Percentiles rank a stretch among this genome's conserved stretches.
Conservation (phyloP, 2,113 vertebrate species). For the Alethe castanea region DNA sequence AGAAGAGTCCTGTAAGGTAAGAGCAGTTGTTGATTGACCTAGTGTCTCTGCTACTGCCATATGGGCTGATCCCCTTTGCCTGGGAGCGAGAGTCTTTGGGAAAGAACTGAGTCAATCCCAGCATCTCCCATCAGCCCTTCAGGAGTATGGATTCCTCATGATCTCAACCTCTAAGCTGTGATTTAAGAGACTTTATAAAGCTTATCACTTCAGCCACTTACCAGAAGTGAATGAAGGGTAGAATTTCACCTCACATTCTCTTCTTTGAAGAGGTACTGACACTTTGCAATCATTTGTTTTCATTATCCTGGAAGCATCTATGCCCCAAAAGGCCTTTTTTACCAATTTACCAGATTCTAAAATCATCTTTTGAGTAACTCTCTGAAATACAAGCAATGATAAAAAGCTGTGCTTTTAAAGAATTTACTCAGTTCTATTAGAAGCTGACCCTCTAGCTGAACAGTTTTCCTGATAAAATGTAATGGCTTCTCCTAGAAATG, state of each 20-base stretch:
- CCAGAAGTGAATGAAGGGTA: neutral
- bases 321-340: neutral
- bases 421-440: neutral
- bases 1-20: neutral
- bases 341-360: neutral
- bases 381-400: neutral
- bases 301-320: neutral
- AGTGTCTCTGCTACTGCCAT: neutral
- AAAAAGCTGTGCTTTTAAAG: neutral
- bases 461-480: neutral
- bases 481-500: neutral
- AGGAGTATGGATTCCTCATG: neutral
- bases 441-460: neutral
- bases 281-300: neutral
- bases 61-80: accelerated
- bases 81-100: neutral
- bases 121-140: neutral
- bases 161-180: neutral
- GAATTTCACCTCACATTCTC: neutral
- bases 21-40: neutral
- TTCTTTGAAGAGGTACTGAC: neutral
- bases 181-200: neutral
- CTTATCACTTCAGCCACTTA: neutral
- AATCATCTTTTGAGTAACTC: neutral
- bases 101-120: neutral